Base-by-base conservation (phyloP, 1,140 invertebrate species). In the Lasioglossum albipes region DNA sequence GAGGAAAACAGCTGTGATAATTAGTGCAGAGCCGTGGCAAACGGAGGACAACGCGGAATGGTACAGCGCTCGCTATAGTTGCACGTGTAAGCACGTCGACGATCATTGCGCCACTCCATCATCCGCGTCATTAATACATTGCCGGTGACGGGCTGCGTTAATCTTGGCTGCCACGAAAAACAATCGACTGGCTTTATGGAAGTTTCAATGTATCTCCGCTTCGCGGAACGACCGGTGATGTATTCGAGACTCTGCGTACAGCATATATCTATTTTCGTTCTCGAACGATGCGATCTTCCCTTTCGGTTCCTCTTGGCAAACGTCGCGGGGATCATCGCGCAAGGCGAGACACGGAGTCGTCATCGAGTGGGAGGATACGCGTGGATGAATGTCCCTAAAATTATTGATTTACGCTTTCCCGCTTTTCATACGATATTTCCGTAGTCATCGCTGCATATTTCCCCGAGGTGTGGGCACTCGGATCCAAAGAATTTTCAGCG, bases 121-220 rank as follows among this genome's bases (percentile, higher is more conserved):
- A 75, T 75, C 20, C 27, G 62, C 62, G 73, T 66, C 73, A 75
- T 75, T 75, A 75, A 75, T 75, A 75, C 62, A 66, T 75, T 42
- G 49, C 62, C 45, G 27, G 64, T 57, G 73, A 75, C 64, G 73
- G 62, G 62, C 7, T 31, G 41, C 66, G 66, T 70, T 77, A 77
- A 78, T 78, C 68, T 64, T 64, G 42, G 6, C 68, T 64, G 57
- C 68, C 75, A 71, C 75, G 75, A 78, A 78, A 71, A 71, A 71
- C 67, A 78, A 71, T 59, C 75, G 65, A 31, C 75, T 6, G 36
- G 18, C 74, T 67, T 65, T 64, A 52, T 67, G 45, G 31, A 67
- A 67, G 45, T 75, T 67, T 66, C 73, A 41, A 66, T 66, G 73
- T 20, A 41, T 6, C 61, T 31, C 22, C 27, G 61, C 41, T 27